Conservation (phyloP, 2,113 vertebrate genomes). For the Helogale parvula region DNA sequence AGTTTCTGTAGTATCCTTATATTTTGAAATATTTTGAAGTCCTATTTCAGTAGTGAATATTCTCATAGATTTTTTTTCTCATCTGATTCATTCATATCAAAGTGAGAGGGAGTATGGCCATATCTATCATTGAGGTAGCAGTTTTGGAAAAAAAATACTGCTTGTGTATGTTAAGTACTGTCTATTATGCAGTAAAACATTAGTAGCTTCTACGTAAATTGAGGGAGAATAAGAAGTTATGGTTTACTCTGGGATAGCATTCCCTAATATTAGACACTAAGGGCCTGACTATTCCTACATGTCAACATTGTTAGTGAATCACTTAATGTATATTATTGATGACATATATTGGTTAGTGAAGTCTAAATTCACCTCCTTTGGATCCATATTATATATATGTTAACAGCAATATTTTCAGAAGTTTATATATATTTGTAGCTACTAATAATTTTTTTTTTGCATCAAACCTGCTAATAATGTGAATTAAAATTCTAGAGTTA, state of each 20-base stretch:
- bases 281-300: background rate
- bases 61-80: background rate
- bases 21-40: background rate
- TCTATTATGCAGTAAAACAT: background rate
- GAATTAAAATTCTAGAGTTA: background rate
- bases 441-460: background rate
- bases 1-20: background rate
- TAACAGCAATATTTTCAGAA: background rate
- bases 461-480: background rate
- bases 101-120: background rate
- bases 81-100: constrained; percentile 12
- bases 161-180: constrained; percentile 5
- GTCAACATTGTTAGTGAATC: background rate
- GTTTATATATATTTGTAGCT: background rate
- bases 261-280: background rate
- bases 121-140: background rate
- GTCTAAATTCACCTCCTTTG: background rate
- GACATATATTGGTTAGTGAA: background rate
- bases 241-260: background rate
- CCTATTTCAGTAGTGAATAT: background rate
- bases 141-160: background rate
- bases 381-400: background rate
- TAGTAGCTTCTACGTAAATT: background rate
- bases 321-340: constrained; percentile 24
- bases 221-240: background rate